Conservation (phyloP, 2,888 invertebrate species). For the Drepanosiphum platanoidis region DNA sequence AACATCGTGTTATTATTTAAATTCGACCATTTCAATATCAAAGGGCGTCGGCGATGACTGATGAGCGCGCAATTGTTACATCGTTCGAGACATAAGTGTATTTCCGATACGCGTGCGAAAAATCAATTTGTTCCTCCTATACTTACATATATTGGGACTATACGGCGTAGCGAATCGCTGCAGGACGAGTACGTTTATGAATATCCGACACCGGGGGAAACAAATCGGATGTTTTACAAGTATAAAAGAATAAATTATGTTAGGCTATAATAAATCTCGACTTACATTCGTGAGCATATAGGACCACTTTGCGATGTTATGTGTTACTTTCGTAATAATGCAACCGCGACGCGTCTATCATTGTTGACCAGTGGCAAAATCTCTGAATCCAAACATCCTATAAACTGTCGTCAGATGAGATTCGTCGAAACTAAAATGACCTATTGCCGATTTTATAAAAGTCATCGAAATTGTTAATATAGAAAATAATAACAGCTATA, state of each 20-base stretch:
- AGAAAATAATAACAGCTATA: no score
- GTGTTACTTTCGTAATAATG: no score
- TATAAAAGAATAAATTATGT: not conserved
- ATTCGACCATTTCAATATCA: conserved; percentile 1
- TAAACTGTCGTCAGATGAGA: not conserved
- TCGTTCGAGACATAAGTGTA: not conserved
- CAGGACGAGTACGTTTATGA: not conserved
- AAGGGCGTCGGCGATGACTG: not conserved
- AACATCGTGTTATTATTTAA: not conserved
- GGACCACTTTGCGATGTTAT: not conserved
- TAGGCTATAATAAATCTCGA: no score
- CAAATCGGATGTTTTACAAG: not conserved
- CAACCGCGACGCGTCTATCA: not conserved
- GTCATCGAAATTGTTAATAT: no score
- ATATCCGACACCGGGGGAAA: no score
- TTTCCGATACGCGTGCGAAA: not conserved
- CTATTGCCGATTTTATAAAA: no score
- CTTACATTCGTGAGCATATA: not conserved
- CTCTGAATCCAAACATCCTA: not conserved
- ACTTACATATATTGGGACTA: not conserved
- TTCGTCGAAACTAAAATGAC: no score
- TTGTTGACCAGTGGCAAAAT: not conserved
- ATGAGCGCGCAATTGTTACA: not conserved
- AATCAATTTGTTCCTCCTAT: not conserved
- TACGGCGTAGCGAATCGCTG: not conserved